Evolutionary conservation across 1,140 invertebrate genomes (phyloP), one percentile per base, ranked within the genome.

Genomic region (Tribolium madens): DNA sequence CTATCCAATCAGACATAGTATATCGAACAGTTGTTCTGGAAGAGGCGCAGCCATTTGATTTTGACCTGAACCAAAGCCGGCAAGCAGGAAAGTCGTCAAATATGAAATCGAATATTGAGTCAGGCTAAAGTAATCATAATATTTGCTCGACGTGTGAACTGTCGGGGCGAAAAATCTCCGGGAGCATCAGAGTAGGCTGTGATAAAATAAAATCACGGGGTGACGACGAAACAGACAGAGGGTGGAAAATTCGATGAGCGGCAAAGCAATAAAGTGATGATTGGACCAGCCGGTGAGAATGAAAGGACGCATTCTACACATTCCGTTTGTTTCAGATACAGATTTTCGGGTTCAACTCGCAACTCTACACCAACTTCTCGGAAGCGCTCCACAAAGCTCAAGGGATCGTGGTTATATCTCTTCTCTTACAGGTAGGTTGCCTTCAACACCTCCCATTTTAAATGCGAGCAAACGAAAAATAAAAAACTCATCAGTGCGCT

Each of bases 281-380:
- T 82, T 82, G 80, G 77, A 74, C 42, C 73, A 73, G 79, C 70
- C 76, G 76, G 70, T 64, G 78, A 76, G 76, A 75, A 78, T 76
- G 76, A 73, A 77, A 78, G 71, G 68, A 73, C 64, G 74, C 77
- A 81, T 80, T 78, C 79, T 82, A 70, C 76, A 78, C 76, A 79
- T 79, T 77, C 76, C 75, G 50, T 84, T 89, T 88, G 84, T 90
- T 90, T 74, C 91, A 97, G 96, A 93, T 97, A 84, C 96, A 97
- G 90, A 95, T 97, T 88, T 95, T 96, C 86, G 95, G 95, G 81
- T 97, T 96, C 90, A 97, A 97, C 88, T 95, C 94, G 73, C 94
- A 97, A 86, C 89, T 97, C 70, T 97, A 97, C 88, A 91, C 92
- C 81, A 97, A 97, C 88, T 95, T 96, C 87, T 93, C 94, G 42